Percentiles rank a stretch among this genome's conserved stretches.
Evolutionary conservation across 2,888 invertebrate species (phyloP).

Genomic region (Epistrophe eligans): DNA sequence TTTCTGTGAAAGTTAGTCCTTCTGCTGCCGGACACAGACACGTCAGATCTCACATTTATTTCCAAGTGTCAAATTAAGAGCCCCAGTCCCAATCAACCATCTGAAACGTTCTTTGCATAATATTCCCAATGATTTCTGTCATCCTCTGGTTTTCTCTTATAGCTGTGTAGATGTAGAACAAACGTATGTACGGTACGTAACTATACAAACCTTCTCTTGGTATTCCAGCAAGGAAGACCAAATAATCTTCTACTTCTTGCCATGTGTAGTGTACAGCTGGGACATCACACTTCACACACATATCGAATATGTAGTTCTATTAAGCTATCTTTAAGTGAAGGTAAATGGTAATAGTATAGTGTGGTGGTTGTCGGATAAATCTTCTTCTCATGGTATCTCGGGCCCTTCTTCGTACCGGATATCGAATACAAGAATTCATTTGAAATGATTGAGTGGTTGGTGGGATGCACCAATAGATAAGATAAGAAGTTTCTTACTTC

Average conservation of each 20-base stretch:
- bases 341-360: conserved; percentile 39
- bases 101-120: conserved; percentile 61
- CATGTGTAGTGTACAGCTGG: conserved; percentile 18
- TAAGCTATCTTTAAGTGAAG: conserved; percentile 39
- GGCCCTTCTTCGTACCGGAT: conserved; percentile 52
- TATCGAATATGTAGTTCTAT: conserved; percentile 45
- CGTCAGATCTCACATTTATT: conserved; percentile 14
- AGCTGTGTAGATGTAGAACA: neutral
- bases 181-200: neutral
- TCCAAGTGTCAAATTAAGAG: conserved; percentile 58
- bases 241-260: neutral
- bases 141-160: conserved; percentile 27
- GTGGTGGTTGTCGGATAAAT: conserved; percentile 29
- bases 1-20: conserved; percentile 10
- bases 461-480: conserved; percentile 49
- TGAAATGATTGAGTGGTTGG: conserved; percentile 36
- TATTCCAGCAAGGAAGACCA: neutral
- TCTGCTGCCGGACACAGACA: conserved; percentile 12
- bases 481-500: conserved; percentile 50
- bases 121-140: conserved; percentile 53
- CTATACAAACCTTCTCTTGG: neutral
- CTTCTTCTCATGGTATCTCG: conserved; percentile 10
- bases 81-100: conserved; percentile 49
- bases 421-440: conserved; percentile 59
- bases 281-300: conserved; percentile 43